phyloP scores from a whole-genome alignment of 1,140 invertebrate species.

The Gryon sp. region DNA sequence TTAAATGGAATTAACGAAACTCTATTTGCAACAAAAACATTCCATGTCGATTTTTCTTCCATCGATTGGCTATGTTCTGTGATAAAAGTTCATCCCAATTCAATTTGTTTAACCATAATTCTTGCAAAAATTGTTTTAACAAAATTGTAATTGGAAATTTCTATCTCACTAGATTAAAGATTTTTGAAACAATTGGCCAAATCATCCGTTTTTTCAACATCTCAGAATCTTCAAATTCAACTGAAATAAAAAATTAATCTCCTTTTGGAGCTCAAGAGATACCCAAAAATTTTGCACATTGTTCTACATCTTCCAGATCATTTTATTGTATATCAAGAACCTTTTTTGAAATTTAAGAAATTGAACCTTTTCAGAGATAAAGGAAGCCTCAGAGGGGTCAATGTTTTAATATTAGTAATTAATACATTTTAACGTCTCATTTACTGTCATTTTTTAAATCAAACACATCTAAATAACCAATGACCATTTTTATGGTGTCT shows the following conservation, averaged over 20 bases:
- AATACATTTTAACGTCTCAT: no score
- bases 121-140: constrained; percentile 4
- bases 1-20: neutral
- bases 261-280: neutral
- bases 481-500: neutral
- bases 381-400: neutral
- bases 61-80: neutral
- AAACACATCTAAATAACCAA: neutral
- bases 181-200: neutral
- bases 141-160: neutral
- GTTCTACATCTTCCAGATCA: neutral
- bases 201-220: neutral
- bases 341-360: no score
- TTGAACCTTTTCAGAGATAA: neutral
- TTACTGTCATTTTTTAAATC: neutral
- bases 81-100: neutral
- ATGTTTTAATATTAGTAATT: no score
- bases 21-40: constrained; percentile 2
- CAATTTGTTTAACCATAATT: neutral
- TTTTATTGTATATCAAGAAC: neutral
- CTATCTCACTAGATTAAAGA: constrained; percentile 1
- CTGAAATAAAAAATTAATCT: neutral
- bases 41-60: neutral
- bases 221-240: neutral
- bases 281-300: constrained; percentile 21